Evolutionary conservation across 2,113 vertebrate genomes (phyloP).

Genomic region (Melanostigma gelatinosum): DNA sequence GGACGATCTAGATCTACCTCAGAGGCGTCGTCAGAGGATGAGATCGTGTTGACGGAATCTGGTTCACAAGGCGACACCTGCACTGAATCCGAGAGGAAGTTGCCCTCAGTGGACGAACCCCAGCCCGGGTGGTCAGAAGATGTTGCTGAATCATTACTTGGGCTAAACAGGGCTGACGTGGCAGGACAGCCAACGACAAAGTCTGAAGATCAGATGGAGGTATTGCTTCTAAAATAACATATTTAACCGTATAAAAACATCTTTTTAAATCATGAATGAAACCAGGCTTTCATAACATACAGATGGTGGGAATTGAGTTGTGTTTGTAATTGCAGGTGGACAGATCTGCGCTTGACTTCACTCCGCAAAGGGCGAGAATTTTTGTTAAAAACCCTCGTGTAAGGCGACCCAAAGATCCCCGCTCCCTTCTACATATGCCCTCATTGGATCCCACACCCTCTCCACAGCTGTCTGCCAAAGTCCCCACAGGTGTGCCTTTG

Average conservation of each 20-base stretch:
- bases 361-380: conserved; percentile 78
- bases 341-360: conserved; percentile 69
- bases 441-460: conserved; percentile 68
- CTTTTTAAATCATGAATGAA: not conserved
- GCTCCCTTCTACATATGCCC: conserved; percentile 74
- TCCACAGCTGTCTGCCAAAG: conserved; percentile 19
- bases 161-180: not conserved
- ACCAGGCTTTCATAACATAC: not conserved
- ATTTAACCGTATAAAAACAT: not conserved
- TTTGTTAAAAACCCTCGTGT: conserved; percentile 75
- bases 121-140: not conserved
- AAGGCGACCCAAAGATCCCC: conserved; percentile 80
- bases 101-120: conserved; percentile 8
- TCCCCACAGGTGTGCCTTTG: conserved; percentile 50
- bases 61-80: not conserved
- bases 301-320: not conserved
- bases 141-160: not conserved
- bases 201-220: conserved; percentile 46
- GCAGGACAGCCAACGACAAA: not conserved
- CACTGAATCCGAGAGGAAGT: conserved; percentile 2
- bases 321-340: conserved; percentile 50
- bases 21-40: conserved; percentile 11
- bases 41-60: not conserved
- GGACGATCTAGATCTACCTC: not conserved
- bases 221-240: conserved; percentile 34